A percentile compares a stretch with the other conserved stretches of the same genome.
These are phyloP conservation scores for Eciton burchellii DNA, from an alignment of 1,140 invertebrate genomes.

Conservation along the genomic window DNA sequence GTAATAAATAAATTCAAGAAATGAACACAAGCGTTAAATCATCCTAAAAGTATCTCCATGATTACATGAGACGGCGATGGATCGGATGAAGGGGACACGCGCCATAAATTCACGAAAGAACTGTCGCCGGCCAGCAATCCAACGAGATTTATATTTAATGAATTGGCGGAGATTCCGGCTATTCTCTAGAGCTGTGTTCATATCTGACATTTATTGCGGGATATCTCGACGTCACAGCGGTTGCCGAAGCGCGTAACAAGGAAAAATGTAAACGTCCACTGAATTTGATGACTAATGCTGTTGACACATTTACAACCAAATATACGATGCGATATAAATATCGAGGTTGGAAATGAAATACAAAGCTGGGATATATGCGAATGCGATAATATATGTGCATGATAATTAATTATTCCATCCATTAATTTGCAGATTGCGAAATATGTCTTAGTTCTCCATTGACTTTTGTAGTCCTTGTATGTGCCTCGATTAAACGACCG, in stretches of 20 bases:
- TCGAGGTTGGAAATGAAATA: conserved; percentile 29
- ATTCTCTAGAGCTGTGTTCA: conserved; percentile 23
- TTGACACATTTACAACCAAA: conserved; percentile 48
- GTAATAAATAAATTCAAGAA: background rate
- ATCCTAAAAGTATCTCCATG: background rate
- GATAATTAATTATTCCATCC: no score
- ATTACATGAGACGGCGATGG: background rate
- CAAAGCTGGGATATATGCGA: conserved; percentile 2
- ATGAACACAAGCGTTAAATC: background rate
- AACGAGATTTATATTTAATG: conserved; percentile 55
- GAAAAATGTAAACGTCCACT: conserved; percentile 32
- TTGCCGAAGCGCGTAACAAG: conserved; percentile 18
- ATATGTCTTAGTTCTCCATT: background rate
- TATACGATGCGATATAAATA: conserved; percentile 41
- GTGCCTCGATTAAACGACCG: background rate
- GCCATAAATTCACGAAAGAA: conserved; percentile 21
- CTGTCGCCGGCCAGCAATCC: background rate
- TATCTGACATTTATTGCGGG: conserved; percentile 40
- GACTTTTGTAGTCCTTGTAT: background rate
- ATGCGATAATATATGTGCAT: conserved; percentile 1
- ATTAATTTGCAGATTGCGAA: background rate
- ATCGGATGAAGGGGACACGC: background rate
- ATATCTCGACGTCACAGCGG: conserved; percentile 29
- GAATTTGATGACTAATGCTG: no score
- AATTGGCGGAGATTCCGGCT: conserved; percentile 19